These are phyloP conservation scores for Eulemur mongoz DNA, from an alignment of 2,797 vertebrate species.

Conservation along the genomic window DNA sequence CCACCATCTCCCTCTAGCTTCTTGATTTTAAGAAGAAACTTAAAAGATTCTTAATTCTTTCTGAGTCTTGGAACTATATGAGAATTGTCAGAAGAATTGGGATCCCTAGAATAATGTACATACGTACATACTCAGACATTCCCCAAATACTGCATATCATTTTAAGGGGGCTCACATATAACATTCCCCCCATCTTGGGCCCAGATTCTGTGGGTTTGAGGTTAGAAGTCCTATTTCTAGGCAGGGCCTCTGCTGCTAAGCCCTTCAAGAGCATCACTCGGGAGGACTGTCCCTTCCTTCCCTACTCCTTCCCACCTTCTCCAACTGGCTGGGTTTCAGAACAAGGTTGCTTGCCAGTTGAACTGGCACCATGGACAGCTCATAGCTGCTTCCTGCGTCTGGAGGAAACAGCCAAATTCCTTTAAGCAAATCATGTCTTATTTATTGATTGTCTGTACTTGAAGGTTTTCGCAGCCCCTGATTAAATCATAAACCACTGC, in stretches of 20 bases:
- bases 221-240: neutral
- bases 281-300: accelerated
- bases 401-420: slow-evolving; percentile 48
- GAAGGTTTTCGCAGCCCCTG: slow-evolving; percentile 62
- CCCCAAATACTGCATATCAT: neutral
- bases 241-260: neutral
- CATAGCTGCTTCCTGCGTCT: slow-evolving; percentile 10
- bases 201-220: neutral
- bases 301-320: neutral
- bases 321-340: neutral
- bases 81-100: neutral
- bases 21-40: slow-evolving; percentile 18
- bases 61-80: neutral
- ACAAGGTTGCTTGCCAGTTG: neutral
- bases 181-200: neutral
- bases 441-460: slow-evolving; percentile 59
- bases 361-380: neutral
- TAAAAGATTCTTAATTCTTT: neutral
- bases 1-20: neutral
- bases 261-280: neutral
- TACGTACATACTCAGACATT: neutral
- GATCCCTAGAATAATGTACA: neutral
- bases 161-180: neutral
- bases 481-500: slow-evolving; percentile 62
- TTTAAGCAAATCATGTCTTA: slow-evolving; percentile 58